phyloP scores from a whole-genome alignment of 2,888 invertebrate genomes.

The Noctuana brunneofusca region DNA sequence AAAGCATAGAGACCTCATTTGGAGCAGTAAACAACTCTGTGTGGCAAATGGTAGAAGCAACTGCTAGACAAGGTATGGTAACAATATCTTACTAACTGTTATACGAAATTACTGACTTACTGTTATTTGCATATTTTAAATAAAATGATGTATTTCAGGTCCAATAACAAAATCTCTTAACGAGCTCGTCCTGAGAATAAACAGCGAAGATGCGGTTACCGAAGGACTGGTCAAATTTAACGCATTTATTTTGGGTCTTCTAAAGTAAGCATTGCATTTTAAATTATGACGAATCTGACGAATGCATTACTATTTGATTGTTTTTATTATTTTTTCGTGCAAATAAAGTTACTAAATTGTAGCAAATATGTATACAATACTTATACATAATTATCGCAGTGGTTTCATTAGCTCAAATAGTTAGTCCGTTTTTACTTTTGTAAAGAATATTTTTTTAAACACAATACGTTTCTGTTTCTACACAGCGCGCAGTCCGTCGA shows the following conservation, averaged over 20 bases:
- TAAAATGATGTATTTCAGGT: conserved; percentile 64
- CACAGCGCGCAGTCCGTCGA: conserved; percentile 91
- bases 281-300: background rate
- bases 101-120: background rate
- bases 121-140: background rate
- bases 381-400: too few relatives aligned
- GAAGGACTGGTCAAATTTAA: conserved; percentile 94
- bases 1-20: conserved; percentile 91
- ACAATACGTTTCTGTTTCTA: conserved; percentile 2
- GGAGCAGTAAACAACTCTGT: conserved; percentile 93
- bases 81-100: background rate
- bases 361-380: too few relatives aligned
- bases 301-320: too few relatives aligned
- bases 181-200: conserved; percentile 91
- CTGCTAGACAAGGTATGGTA: conserved; percentile 88
- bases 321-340: too few relatives aligned
- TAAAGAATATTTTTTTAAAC: background rate
- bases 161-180: conserved; percentile 92
- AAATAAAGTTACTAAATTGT: too few relatives aligned
- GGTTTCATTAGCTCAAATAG: too few relatives aligned
- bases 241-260: conserved; percentile 92
- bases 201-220: conserved; percentile 90
- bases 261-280: conserved; percentile 85
- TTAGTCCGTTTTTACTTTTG: background rate
- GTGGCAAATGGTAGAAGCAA: conserved; percentile 95